These are phyloP conservation scores for Clanis bilineata DNA, from an alignment of 2,888 invertebrate species.

Conservation along the genomic window DNA sequence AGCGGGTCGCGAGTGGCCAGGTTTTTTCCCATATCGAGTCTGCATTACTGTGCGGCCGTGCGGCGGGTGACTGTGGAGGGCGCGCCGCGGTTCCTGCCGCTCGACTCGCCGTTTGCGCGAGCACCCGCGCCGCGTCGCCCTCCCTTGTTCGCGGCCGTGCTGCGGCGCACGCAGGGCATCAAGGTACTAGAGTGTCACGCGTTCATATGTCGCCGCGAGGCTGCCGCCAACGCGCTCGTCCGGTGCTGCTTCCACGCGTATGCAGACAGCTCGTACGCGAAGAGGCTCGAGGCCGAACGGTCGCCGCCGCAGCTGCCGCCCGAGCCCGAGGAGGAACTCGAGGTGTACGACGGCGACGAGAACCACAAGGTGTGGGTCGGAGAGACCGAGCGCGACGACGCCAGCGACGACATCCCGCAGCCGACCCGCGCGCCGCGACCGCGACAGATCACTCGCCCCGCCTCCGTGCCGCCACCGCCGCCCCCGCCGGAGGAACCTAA, in stretches of 20 bases:
- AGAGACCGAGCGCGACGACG: constrained; percentile 88
- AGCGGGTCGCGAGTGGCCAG: constrained; percentile 96
- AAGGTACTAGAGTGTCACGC: constrained; percentile 99
- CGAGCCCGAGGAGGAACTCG: constrained; percentile 87
- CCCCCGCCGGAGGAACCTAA: constrained; percentile 86
- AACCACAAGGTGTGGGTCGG: constrained; percentile 97
- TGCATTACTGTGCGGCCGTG: constrained; percentile 98
- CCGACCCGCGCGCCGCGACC: constrained; percentile 87
- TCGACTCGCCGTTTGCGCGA: constrained; percentile 97
- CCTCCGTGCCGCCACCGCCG: constrained; percentile 92
- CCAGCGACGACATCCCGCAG: constrained; percentile 86
- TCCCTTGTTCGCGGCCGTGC: constrained; percentile 97
- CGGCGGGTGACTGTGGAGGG: constrained; percentile 90
- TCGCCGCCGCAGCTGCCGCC: constrained; percentile 64
- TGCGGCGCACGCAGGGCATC: constrained; percentile 97
- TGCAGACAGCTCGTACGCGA: constrained; percentile 96
- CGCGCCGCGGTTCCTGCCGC: constrained; percentile 93
- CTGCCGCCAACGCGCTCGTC: constrained; percentile 98
- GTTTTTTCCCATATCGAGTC: constrained; percentile 97
- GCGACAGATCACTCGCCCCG: constrained; percentile 90
- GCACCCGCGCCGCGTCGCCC: constrained; percentile 96
- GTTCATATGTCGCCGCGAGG: constrained; percentile 97
- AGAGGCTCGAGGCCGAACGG: constrained; percentile 87
- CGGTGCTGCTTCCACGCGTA: constrained; percentile 99
- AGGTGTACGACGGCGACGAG: constrained; percentile 94